phyloP scores from a whole-genome alignment of 2,797 vertebrate genomes.

The Alauda arvensis region DNA sequence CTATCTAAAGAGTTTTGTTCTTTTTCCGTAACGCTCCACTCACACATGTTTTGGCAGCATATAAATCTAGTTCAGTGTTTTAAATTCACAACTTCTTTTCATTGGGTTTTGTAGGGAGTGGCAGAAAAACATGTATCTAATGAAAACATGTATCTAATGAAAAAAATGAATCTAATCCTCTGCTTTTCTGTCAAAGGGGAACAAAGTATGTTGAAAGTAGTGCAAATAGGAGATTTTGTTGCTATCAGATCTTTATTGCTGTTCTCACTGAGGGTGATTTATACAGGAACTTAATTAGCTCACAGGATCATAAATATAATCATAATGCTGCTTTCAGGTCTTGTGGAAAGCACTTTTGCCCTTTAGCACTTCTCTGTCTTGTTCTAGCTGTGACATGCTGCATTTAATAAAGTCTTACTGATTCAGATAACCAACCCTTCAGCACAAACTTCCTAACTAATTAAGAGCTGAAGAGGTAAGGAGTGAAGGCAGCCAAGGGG shows the following conservation, averaged over 20 bases:
- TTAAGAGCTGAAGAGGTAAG: slow-evolving; percentile 40
- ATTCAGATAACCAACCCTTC: slow-evolving; percentile 33
- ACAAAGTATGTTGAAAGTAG: neutral
- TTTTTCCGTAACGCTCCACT: neutral
- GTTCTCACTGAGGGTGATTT: slow-evolving; percentile 25
- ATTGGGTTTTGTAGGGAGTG: neutral
- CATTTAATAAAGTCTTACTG: slow-evolving; percentile 51
- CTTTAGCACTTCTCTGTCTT: slow-evolving; percentile 46
- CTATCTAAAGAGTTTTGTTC: neutral
- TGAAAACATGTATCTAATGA: neutral
- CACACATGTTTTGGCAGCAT: neutral
- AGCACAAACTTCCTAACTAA: slow-evolving; percentile 27
- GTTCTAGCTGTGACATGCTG: slow-evolving; percentile 33
- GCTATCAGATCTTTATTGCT: slow-evolving; percentile 20
- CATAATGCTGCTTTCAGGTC: neutral
- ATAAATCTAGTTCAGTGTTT: neutral
- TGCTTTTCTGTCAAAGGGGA: neutral
- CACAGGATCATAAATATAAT: slow-evolving; percentile 30
- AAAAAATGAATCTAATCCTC: neutral
- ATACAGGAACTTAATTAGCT: slow-evolving; percentile 27
- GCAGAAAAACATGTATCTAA: neutral
- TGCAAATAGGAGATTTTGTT: slow-evolving; percentile 23
- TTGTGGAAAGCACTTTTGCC: slow-evolving; percentile 35
- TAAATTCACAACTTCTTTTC: neutral
- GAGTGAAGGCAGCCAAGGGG: slow-evolving; percentile 1